These are phyloP conservation scores for Cherax quadricarinatus DNA, from an alignment of 1,140 invertebrate genomes.

Conservation along the genomic window DNA sequence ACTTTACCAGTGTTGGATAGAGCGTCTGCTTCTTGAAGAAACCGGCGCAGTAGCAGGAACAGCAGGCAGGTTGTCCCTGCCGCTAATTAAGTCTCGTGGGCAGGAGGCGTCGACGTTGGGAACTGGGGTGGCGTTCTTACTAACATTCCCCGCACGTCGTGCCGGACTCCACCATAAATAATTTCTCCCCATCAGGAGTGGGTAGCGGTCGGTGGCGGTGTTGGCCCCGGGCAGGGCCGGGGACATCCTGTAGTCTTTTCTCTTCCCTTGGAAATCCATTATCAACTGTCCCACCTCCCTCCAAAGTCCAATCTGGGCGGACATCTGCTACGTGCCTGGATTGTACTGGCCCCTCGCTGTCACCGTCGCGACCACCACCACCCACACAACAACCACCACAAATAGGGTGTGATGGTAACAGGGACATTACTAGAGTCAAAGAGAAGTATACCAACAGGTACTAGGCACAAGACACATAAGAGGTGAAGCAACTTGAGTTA, in stretches of 20 bases:
- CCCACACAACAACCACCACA: too few relatives aligned
- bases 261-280: constrained; percentile 5
- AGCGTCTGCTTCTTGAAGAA: too few relatives aligned
- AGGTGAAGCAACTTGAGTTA: background rate
- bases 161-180: background rate
- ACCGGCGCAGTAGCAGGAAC: too few relatives aligned
- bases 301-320: constrained; percentile 2
- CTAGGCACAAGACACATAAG: too few relatives aligned
- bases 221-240: background rate
- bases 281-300: background rate
- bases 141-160: background rate
- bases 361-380: background rate
- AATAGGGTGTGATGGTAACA: too few relatives aligned
- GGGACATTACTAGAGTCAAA: too few relatives aligned
- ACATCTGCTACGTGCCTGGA: constrained; percentile 12
- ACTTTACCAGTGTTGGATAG: too few relatives aligned
- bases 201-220: background rate
- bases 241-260: constrained; percentile 19
- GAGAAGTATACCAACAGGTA: too few relatives aligned
- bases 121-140: too few relatives aligned
- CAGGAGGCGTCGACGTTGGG: too few relatives aligned
- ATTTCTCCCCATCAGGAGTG: background rate
- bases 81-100: too few relatives aligned
- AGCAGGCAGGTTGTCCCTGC: too few relatives aligned
- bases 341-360: background rate